Evolutionary conservation across 2,888 invertebrate species (phyloP), one percentile per base, ranked within the genome.

Genomic region (Apotomis capreana): DNA sequence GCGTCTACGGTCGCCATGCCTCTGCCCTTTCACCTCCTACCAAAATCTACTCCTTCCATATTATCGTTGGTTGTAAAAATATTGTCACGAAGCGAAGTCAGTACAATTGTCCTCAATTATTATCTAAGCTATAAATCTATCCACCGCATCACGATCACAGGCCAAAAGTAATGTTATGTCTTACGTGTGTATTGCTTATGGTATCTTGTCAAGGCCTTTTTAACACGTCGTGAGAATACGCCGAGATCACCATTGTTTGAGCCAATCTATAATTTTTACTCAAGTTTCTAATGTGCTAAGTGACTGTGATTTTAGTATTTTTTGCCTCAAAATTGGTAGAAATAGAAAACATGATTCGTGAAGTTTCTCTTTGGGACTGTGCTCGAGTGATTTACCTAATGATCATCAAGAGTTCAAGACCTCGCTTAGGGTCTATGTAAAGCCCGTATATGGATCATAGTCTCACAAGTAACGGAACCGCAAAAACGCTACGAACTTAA

Each of bases 171-270:
- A 63, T 5, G 46, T 49, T 26, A 64, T 15, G 49, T 61, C 60
- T 70, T 71, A 67, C 61, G 60, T 70, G 67, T 57, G 71, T 62
- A 68, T 57, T 61, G 49, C 36, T 59, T 70, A 70, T 51, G 57
- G 63, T 49, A 57, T n/a, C 46, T 68, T n/a, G 26, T n/a, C 68
- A 59, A 70, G 69, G 64, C 69, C 60, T 58, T 61, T 60, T 64
- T 52, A 70, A 46, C 67, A 51, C 62, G 40, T 55, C 74, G 75
- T 75, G 75, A 64, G 75, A 75, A 75, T 69, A 58, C 61, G 65
- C 60, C n/a, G 63, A 68, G 63, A 67, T 60, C 52, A 26, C 67
- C 60, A 74, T 74, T 74, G 71, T 74, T 68, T 40, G 9, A n/a
- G 60, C 61, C 59, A 59, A 68, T 59, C 65, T 69, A 60, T 59